Evolutionary conservation across 2,888 invertebrate genomes (phyloP).

Genomic region (Pachycephus smyrnensis): DNA sequence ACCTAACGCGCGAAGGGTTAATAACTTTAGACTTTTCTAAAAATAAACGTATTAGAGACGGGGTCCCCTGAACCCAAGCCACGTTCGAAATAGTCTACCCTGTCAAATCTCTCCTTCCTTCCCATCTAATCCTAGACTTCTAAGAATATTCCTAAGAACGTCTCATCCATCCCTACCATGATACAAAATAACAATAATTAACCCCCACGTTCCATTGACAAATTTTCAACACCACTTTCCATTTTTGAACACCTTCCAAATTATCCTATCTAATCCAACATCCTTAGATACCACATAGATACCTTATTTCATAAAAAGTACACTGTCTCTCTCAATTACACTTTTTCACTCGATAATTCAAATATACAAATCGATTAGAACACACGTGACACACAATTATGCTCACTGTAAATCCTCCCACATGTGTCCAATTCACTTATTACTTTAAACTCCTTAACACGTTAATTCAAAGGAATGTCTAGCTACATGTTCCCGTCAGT

Average conservation of each 20-base stretch:
- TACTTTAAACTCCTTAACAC: conserved; percentile 20
- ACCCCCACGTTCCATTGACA: background rate
- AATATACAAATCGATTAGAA: background rate
- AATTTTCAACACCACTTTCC: background rate
- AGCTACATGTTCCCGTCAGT: conserved; percentile 22
- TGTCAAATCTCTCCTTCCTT: background rate
- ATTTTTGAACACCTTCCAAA: background rate
- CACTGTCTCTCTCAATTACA: background rate
- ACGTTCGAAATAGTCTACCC: conserved; percentile 35
- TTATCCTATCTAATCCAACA: background rate
- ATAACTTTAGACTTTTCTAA: conserved; percentile 54
- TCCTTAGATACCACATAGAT: background rate
- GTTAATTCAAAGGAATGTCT: conserved; percentile 37
- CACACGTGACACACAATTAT: conserved; percentile 7
- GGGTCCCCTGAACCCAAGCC: conserved; percentile 15
- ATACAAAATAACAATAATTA: background rate
- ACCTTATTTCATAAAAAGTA: background rate
- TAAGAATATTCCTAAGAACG: background rate
- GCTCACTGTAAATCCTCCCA: background rate
- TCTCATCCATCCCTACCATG: background rate
- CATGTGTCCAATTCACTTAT: conserved; percentile 30
- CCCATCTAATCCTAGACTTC: background rate
- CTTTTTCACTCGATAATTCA: background rate
- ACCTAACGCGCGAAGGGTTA: conserved; percentile 42
- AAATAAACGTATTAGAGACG: conserved; percentile 43